These are phyloP conservation scores for Notocelia uddmanniana DNA, from an alignment of 2,888 invertebrate genomes.

Conservation along the genomic window DNA sequence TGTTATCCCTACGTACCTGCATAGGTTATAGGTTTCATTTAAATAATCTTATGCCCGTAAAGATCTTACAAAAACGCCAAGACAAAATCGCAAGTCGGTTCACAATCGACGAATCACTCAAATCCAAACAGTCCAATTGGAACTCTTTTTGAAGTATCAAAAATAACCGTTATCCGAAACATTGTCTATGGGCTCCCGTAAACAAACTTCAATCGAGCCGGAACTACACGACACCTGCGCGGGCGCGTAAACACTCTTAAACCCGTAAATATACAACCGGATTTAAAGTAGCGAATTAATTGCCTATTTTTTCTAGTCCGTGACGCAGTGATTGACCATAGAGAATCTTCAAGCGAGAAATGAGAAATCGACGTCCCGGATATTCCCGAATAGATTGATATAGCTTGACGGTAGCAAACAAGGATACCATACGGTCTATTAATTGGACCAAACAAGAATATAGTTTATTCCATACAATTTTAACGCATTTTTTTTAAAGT, in stretches of 20 bases:
- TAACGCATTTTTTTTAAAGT: no score
- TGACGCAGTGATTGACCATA: conserved; percentile 37
- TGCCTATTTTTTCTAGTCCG: conserved; percentile 34
- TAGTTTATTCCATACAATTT: no score
- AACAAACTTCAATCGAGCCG: conserved; percentile 51
- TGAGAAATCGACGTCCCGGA: no score
- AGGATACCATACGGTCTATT: no score
- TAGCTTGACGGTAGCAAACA: no score
- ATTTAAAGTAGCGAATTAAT: not conserved
- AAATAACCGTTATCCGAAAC: conserved; percentile 12
- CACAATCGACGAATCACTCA: not conserved
- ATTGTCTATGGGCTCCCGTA: conserved; percentile 38
- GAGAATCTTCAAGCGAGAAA: no score
- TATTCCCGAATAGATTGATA: no score
- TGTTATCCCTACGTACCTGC: no score
- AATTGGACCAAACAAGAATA: no score
- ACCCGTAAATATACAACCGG: conserved; percentile 30
- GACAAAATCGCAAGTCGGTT: not conserved
- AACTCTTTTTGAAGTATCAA: conserved; percentile 25
- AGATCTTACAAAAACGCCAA: not conserved
- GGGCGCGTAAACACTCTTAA: conserved; percentile 45
- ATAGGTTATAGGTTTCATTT: no score
- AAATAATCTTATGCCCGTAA: not conserved
- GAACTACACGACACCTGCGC: conserved; percentile 65
- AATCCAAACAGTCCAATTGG: conserved; percentile 1